Conservation (phyloP, 2,888 invertebrate species). For the Spodoptera littoralis region DNA sequence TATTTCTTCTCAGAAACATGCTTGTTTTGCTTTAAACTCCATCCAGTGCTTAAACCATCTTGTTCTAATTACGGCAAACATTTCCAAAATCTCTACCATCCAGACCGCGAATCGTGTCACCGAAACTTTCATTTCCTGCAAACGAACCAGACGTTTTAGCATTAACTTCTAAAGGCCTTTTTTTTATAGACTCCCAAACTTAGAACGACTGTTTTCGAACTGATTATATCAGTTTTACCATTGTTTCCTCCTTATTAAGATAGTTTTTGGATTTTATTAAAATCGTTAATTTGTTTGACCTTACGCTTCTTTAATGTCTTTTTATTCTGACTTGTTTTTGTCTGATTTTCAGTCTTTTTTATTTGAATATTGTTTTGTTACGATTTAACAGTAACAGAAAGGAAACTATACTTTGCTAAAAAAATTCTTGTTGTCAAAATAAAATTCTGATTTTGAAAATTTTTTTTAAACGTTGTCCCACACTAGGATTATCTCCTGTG, state of each 20-base stretch:
- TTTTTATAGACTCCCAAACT: slow-evolving; percentile 26
- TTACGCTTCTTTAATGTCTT: not conserved
- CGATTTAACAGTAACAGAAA: no score
- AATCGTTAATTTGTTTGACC: slow-evolving; percentile 13
- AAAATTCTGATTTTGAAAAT: no score
- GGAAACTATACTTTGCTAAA: no score
- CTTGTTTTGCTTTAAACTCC: no score
- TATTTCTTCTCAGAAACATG: no score
- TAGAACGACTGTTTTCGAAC: slow-evolving; percentile 44
- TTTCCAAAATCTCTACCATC: slow-evolving; percentile 29
- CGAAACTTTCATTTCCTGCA: slow-evolving; percentile 49
- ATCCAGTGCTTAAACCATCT: no score
- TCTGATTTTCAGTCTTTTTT: no score
- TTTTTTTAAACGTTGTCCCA: no score
- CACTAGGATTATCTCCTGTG: no score
- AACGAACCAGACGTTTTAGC: slow-evolving; percentile 39
- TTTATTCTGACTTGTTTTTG: not conserved
- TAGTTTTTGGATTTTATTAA: slow-evolving; percentile 40
- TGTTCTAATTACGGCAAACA: slow-evolving; percentile 3
- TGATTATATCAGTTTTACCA: slow-evolving; percentile 34
- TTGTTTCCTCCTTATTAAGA: slow-evolving; percentile 37
- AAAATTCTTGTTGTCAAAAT: no score
- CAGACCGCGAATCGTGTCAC: slow-evolving; percentile 38
- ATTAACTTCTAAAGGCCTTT: slow-evolving; percentile 31
- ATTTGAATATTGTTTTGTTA: no score